A percentile compares a stretch with the other conserved stretches of the same genome.
phyloP scores from a whole-genome alignment of 1,140 invertebrate species.

The Procambarus clarkii region DNA sequence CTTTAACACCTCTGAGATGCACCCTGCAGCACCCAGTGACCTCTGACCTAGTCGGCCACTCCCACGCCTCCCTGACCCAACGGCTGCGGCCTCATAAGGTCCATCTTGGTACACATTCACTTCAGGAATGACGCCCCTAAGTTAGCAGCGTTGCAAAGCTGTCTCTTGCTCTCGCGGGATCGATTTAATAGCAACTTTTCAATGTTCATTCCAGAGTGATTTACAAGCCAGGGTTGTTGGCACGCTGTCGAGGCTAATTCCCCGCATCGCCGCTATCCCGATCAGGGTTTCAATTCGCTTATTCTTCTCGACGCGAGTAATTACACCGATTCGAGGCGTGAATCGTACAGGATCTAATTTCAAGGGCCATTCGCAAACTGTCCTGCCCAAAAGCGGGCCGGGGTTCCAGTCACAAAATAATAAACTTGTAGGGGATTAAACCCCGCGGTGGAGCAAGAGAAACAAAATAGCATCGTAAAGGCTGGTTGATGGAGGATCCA shows the following conservation, averaged over 20 bases:
- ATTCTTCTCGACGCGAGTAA: constrained; percentile 5
- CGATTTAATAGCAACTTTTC: constrained; percentile 37
- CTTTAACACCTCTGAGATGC: constrained; percentile 43
- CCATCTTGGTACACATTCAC: too few relatives aligned
- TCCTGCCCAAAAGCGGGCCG: too few relatives aligned
- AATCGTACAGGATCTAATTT: neutral
- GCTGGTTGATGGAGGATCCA: constrained; percentile 13
- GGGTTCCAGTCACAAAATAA: neutral
- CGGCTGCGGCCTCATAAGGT: neutral
- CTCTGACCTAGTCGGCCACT: neutral
- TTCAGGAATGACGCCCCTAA: too few relatives aligned
- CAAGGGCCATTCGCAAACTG: neutral
- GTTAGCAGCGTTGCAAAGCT: neutral
- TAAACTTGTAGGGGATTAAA: neutral
- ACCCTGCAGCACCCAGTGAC: constrained; percentile 7
- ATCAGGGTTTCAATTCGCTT: too few relatives aligned
- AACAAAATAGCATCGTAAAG: constrained; percentile 22
- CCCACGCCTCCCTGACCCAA: neutral
- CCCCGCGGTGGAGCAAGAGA: neutral
- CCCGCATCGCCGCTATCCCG: neutral
- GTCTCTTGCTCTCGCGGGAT: neutral
- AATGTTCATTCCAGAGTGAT: constrained; percentile 38
- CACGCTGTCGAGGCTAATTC: constrained; percentile 26
- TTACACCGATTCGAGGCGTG: neutral
- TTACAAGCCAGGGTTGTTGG: constrained; percentile 43